Base-by-base conservation (phyloP, 1,140 invertebrate species). In the Calephelis virginiensis region DNA sequence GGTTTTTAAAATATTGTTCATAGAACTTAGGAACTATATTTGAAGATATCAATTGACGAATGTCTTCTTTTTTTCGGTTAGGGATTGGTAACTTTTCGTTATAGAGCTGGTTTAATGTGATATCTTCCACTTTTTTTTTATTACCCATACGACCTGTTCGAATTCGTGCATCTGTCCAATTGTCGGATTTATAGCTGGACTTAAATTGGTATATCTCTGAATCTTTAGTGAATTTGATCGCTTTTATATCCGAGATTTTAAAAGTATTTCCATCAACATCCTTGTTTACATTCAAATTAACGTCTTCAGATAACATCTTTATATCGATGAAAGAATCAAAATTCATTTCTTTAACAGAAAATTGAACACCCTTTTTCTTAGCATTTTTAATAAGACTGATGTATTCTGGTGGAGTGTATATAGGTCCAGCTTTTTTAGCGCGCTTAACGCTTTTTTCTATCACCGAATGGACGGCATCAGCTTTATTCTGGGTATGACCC, bases 271-370 rank as follows among this genome's bases (percentile, higher is more conserved):
- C 61, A 48, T 46, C 46, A 63, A 46, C 13, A 46, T 63, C 43
- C 43, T 63, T 63, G 61, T 14, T 17, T 46, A 46, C 43, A 43
- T 63, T 63, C 11, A 63, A 63, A 46, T 63, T 63, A 46, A 63
- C 43, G 43, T 47, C 61, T n/a, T 63, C 43, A 63, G 61, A 63
- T 14, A 63, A 46, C 40, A 63, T 6, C 61, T 63, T 63, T 17
- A 63, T 45, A 63, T 63, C 61, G 17, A 45, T 45, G 43, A 47
- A 63, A 63, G 13, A 45, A 63, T 46, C 43, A 17, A 63, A 63
- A 46, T 46, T 28, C 45, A 63, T 46, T 46, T 63, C 61, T 28
- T 63, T 63, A 46, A 46, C 61, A 43, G 43, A 47, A 13, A 63
- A 63, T 17, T 28, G 38, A 17, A 43, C 43, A 48, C 61, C 61